A percentile compares a stretch with the other conserved stretches of the same genome.
Evolutionary conservation across 2,113 vertebrate genomes (phyloP).

Genomic region (Oreocharis arfaki): DNA sequence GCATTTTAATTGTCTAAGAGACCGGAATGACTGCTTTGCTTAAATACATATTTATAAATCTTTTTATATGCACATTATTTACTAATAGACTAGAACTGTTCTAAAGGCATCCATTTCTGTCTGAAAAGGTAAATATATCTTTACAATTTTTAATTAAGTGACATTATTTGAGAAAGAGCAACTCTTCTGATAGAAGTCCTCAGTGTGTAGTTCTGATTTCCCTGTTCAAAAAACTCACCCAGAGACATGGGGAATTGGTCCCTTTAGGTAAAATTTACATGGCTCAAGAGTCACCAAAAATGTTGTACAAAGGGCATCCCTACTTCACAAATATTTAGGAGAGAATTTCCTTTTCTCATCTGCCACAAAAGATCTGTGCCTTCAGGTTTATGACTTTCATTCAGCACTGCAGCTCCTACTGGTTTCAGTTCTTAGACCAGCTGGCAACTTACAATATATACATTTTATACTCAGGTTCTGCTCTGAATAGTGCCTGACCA

Average conservation of each 20-base stretch:
- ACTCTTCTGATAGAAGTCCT: neutral
- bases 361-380: neutral
- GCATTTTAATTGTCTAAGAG: slow-evolving; percentile 69
- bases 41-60: slow-evolving; percentile 70
- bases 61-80: slow-evolving; percentile 57
- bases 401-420: neutral
- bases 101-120: slow-evolving; percentile 4
- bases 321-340: neutral
- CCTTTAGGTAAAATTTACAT: neutral
- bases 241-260: neutral
- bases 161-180: neutral
- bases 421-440: neutral
- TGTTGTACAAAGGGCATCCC: neutral
- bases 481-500: neutral
- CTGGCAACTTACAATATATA: neutral
- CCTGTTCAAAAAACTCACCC: neutral
- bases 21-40: slow-evolving; percentile 21
- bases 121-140: slow-evolving; percentile 55
- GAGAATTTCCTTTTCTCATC: neutral
- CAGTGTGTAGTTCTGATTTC: neutral
- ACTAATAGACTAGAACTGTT: slow-evolving; percentile 49
- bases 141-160: slow-evolving; percentile 48
- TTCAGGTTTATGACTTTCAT: neutral
- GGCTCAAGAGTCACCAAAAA: neutral
- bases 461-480: neutral